Base-by-base conservation (phyloP, 1,140 invertebrate species). In the Drosophila subpulchrella region DNA sequence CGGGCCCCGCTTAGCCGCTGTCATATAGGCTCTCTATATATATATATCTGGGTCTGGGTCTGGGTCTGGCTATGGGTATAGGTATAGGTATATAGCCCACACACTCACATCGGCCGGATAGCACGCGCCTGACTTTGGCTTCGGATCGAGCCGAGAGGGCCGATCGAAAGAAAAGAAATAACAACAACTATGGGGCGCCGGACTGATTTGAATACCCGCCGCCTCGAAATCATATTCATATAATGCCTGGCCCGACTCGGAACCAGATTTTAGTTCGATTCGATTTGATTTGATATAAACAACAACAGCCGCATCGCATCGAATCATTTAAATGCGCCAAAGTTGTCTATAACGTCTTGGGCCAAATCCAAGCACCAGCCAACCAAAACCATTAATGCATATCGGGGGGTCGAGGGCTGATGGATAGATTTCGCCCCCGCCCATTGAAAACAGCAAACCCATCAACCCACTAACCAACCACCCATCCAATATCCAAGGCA, bases 251-350 rank as follows among this genome's bases (percentile, higher is more conserved):
- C 44, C 34, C 48, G 48, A 42, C 74, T 58, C 76, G 75, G 54
- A 80, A 83, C 81, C 77, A 85, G 81, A 85, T 85, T 72, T 42
- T 30, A 67, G 63, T 68, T 61, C 57, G 57, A 68, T 76, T 80
- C 59, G 48, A 72, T 76, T 61, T 48, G 60, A 68, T 76, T 85
- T 63, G 50, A 73, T 76, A 80, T 80, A 80, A 83, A 84, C 79
- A 82, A 83, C 75, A 74, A 83, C 74, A 81, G 72, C 36, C 50
- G 48, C 63, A 77, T 44, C 51, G 75, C 56, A 20, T 12, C 46
- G 42, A 24, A 74, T 59, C 38, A 56, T 80, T 58, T 47, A 67
- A 67, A 80, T 74, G 62, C 67, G 67, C 50, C 65, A 81, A 80
- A 50, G 72, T 67, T 67, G 73, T 76, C 73, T 75, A 75, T 66